Conservation (phyloP, 2,797 vertebrate genomes). For the Huso huso region DNA sequence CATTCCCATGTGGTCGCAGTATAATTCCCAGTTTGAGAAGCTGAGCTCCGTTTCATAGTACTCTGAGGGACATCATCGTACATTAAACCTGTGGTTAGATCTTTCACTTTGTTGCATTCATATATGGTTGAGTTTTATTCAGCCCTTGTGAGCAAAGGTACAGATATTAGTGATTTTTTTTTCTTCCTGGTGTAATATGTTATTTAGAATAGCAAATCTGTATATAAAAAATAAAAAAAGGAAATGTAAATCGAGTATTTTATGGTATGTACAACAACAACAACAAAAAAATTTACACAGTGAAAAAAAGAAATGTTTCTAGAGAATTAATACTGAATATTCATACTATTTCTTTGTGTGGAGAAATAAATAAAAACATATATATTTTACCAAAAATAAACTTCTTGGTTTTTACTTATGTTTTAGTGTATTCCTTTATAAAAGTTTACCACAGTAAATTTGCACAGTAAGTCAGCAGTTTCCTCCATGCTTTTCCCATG, state of each 20-base stretch:
- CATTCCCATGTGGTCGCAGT: neutral
- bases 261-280: constrained; percentile 87
- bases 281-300: constrained; percentile 84
- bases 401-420: no score
- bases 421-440: constrained; percentile 1
- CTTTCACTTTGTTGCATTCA: constrained; percentile 55
- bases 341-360: constrained; percentile 97
- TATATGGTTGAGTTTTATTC: constrained; percentile 91
- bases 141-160: constrained; percentile 58
- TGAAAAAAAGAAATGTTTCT: constrained; percentile 81
- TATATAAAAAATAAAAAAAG: constrained; percentile 57
- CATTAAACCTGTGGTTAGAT: constrained; percentile 47
- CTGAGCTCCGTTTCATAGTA: neutral
- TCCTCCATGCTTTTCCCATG: neutral
- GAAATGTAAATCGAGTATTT: constrained; percentile 82
- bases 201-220: constrained; percentile 72
- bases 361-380: constrained; percentile 85
- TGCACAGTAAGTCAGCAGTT: neutral
- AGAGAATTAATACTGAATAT: constrained; percentile 88
- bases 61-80: neutral
- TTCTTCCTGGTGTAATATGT: constrained; percentile 67
- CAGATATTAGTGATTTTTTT: constrained; percentile 58
- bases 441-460: neutral
- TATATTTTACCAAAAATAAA: constrained; percentile 85
- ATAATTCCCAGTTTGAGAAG: constrained; percentile 18